Conservation (phyloP, 2,888 invertebrate genomes). For the Diaphora mendica region DNA sequence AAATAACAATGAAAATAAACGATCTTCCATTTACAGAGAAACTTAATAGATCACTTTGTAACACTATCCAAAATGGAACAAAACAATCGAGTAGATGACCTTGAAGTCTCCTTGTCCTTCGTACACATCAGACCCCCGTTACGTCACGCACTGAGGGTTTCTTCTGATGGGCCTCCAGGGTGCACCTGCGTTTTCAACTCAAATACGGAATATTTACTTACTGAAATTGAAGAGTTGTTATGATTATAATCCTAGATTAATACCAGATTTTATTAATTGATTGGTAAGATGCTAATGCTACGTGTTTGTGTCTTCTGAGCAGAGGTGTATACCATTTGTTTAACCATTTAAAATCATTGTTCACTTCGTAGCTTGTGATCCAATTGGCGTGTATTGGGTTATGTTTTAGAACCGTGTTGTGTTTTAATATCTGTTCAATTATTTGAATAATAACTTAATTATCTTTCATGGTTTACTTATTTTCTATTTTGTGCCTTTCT, state of each 20-base stretch:
- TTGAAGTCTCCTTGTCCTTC: constrained; percentile 16
- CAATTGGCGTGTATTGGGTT: neutral
- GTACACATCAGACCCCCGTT: neutral
- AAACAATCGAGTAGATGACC: neutral
- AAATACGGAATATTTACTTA: neutral
- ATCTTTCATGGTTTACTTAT: too few species aligned
- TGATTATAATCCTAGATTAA: neutral
- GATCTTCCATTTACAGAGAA: neutral
- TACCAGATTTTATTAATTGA: neutral
- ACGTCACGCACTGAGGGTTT: constrained; percentile 16
- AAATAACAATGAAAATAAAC: neutral
- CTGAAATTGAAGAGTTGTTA: neutral
- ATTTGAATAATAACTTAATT: too few species aligned
- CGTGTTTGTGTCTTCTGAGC: neutral
- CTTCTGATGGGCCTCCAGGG: constrained; percentile 7
- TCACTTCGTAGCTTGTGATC: neutral
- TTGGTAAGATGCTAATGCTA: neutral
- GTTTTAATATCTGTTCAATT: too few species aligned
- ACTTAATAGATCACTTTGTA: constrained; percentile 9
- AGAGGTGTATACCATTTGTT: neutral
- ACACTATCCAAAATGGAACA: constrained; percentile 10
- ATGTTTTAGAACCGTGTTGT: too few species aligned
- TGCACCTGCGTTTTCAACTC: neutral
- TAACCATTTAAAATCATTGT: too few species aligned
- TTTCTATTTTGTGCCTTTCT: neutral